A percentile compares a stretch with the other conserved stretches of the same genome.
Evolutionary conservation across 2,797 vertebrate genomes (phyloP).

Genomic region (Bovichtus variegatus): DNA sequence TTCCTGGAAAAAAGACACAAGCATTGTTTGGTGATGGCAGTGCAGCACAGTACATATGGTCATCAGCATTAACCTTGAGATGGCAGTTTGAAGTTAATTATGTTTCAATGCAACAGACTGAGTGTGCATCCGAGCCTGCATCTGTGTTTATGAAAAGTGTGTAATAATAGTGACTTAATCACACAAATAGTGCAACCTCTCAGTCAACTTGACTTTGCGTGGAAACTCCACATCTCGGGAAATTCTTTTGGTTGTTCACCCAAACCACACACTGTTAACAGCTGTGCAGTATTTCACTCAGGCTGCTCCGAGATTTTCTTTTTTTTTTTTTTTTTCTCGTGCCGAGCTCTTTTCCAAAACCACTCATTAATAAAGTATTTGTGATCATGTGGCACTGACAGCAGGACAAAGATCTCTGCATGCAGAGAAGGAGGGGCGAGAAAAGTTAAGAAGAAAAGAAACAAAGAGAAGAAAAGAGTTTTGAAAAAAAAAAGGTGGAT

Average conservation of each 20-base stretch:
- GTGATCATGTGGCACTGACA: conserved; percentile 76
- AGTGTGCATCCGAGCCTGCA: conserved; percentile 43
- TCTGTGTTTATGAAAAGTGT: conserved; percentile 73
- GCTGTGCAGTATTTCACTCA: conserved; percentile 81
- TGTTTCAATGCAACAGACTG: conserved; percentile 38
- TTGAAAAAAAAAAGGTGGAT: conserved; percentile 50
- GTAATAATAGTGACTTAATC: conserved; percentile 75
- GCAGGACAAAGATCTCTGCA: conserved; percentile 54
- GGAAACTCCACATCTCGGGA: conserved; percentile 78
- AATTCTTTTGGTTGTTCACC: conserved; percentile 80
- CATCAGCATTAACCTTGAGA: conserved; percentile 49
- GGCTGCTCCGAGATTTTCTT: conserved; percentile 35
- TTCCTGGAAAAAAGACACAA: conserved; percentile 16
- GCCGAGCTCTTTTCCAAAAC: conserved; percentile 66
- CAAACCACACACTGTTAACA: conserved; percentile 83
- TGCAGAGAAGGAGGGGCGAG: not conserved
- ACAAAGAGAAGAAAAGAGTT: conserved; percentile 49
- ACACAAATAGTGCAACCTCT: conserved; percentile 75
- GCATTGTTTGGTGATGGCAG: not conserved
- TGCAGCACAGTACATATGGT: conserved; percentile 24
- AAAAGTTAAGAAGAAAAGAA: conserved; percentile 2
- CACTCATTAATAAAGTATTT: conserved; percentile 79
- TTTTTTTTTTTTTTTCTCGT: conserved; percentile 19
- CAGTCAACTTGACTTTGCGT: conserved; percentile 76
- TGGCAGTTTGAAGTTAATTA: conserved; percentile 62